phyloP scores from a whole-genome alignment of 2,888 invertebrate genomes.

The Philaethria dido region DNA sequence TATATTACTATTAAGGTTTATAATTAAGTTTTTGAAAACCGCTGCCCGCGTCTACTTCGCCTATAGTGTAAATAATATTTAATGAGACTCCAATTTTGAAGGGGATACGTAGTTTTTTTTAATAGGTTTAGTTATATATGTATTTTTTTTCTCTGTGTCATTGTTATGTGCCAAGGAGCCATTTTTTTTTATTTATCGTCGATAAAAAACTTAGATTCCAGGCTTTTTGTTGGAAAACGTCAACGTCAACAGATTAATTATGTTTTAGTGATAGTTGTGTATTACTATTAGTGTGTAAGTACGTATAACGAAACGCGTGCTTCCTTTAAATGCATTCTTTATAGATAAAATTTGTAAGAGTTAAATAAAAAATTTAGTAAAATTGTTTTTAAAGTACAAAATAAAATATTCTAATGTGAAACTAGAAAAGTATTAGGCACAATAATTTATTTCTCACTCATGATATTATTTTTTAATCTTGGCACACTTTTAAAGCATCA shows the following conservation, averaged over 20 bases:
- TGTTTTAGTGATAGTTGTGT: conserved; percentile 61
- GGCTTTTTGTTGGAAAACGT: conserved; percentile 33
- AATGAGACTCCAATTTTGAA: conserved; percentile 54
- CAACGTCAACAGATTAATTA: conserved; percentile 48
- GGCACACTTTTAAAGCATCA: conserved; percentile 40
- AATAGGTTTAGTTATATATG: conserved; percentile 54
- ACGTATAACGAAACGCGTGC: conserved; percentile 72
- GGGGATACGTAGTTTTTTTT: conserved; percentile 69
- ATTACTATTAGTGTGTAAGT: conserved; percentile 63
- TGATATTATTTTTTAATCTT: conserved; percentile 26
- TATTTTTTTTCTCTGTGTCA: conserved; percentile 69
- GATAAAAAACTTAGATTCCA: conserved; percentile 43
- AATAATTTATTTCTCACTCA: conserved; percentile 21
- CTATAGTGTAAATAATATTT: conserved; percentile 62
- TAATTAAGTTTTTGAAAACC: conserved; percentile 57
- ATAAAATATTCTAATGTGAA: conserved; percentile 33
- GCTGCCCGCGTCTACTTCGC: conserved; percentile 55
- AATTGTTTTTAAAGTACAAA: conserved; percentile 56
- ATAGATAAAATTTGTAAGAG: conserved; percentile 41
- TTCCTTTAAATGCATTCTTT: conserved; percentile 69
- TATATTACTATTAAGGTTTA: conserved; percentile 57
- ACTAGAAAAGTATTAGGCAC: conserved; percentile 20
- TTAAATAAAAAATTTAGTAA: conserved; percentile 37
- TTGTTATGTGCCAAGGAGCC: conserved; percentile 78
- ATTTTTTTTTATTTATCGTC: conserved; percentile 48